Conservation (phyloP, 2,888 invertebrate species). For the Heliconius ethilla region DNA sequence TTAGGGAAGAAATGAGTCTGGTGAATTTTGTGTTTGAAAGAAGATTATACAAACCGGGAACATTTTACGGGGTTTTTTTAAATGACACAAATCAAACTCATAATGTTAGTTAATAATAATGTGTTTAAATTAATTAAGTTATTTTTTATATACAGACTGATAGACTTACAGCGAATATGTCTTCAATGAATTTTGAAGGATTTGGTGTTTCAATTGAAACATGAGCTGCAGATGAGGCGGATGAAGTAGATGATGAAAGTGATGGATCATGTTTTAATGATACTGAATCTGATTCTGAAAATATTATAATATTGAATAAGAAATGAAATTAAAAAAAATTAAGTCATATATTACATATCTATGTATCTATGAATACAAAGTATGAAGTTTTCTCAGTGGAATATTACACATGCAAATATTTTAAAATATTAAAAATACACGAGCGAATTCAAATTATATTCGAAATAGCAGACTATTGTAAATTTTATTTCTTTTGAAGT, state of each 20-base stretch:
- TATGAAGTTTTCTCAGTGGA: background rate
- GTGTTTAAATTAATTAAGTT: background rate
- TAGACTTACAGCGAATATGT: conserved; percentile 77
- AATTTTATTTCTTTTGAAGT: background rate
- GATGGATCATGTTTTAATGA: conserved; percentile 64
- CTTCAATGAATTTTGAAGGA: conserved; percentile 71
- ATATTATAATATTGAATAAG: conserved; percentile 24
- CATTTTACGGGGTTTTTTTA: background rate
- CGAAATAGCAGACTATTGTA: no score
- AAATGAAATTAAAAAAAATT: background rate
- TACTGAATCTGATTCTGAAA: conserved; percentile 44
- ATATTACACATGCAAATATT: background rate
- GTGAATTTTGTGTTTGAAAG: no score
- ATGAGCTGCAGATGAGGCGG: conserved; percentile 64
- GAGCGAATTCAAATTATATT: background rate
- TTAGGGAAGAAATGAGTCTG: no score
- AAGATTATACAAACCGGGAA: no score
- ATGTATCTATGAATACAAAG: background rate
- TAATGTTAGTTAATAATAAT: background rate
- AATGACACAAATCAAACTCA: background rate
- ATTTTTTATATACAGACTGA: conserved; percentile 37
- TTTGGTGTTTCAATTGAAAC: conserved; percentile 72
- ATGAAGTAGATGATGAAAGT: conserved; percentile 49
- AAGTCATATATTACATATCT: background rate
- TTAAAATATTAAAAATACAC: background rate